phyloP scores from a whole-genome alignment of 2,113 vertebrate species.

The Trinectes maculatus region DNA sequence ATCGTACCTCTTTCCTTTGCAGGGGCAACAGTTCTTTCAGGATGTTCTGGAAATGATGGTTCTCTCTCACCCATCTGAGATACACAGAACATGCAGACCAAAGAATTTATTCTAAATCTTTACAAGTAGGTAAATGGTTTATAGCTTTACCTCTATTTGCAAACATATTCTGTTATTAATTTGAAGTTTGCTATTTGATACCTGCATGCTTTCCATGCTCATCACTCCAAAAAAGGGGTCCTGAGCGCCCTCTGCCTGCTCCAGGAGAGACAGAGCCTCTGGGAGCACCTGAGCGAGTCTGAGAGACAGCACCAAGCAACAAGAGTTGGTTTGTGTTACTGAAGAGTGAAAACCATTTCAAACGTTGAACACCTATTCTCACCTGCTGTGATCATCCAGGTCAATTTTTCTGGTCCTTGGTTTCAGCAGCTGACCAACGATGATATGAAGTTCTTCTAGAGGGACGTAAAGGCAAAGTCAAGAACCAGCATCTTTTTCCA shows the following conservation, averaged over 20 bases:
- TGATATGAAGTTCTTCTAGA: slow-evolving; percentile 85
- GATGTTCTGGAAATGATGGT: slow-evolving; percentile 20
- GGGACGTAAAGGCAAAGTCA: neutral
- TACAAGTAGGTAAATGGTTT: neutral
- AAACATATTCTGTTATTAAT: neutral
- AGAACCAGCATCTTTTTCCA: neutral
- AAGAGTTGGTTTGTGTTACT: neutral
- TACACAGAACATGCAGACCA: slow-evolving; percentile 12
- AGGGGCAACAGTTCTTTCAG: slow-evolving; percentile 10
- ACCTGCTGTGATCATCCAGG: slow-evolving; percentile 73
- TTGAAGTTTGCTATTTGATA: slow-evolving; percentile 4
- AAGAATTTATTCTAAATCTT: neutral
- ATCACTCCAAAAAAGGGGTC: slow-evolving; percentile 80
- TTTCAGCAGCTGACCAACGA: slow-evolving; percentile 75
- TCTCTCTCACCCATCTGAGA: slow-evolving; percentile 74
- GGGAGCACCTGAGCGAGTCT: slow-evolving; percentile 59
- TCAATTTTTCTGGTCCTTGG: slow-evolving; percentile 75
- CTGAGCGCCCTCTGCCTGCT: slow-evolving; percentile 65
- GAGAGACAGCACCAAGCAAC: slow-evolving; percentile 10
- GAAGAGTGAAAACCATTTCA: neutral
- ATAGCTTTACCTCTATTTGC: neutral
- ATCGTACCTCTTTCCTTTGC: slow-evolving; percentile 35
- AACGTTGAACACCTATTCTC: neutral
- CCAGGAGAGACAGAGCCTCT: slow-evolving; percentile 60
- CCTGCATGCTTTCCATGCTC: slow-evolving; percentile 61